Conservation (phyloP, 2,888 invertebrate genomes). For the Adelphocoris suturalis region DNA sequence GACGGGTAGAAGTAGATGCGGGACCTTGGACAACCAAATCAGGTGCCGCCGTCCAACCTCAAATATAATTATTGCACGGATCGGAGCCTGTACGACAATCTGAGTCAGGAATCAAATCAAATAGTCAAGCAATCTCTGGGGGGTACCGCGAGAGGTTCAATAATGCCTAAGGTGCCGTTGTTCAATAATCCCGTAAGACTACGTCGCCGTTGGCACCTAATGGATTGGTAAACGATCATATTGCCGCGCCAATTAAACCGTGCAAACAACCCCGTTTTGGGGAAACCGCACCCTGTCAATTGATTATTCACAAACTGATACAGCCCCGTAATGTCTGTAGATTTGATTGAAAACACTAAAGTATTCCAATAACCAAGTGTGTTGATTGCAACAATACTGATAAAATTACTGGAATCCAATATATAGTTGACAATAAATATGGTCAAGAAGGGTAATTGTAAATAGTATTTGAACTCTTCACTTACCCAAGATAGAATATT, state of each 20-base stretch:
- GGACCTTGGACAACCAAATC: neutral
- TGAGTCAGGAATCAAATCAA: slow-evolving; percentile 29
- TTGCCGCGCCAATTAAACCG: slow-evolving; percentile 29
- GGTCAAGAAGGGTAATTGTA: no score
- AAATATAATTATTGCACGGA: neutral
- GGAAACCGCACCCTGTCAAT: neutral
- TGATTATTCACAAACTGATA: no score
- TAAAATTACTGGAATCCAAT: no score
- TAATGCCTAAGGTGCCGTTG: slow-evolving; percentile 1
- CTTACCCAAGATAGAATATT: no score
- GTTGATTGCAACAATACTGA: no score
- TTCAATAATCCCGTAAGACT: slow-evolving; percentile 39
- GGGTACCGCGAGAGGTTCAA: neutral
- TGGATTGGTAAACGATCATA: slow-evolving; percentile 19
- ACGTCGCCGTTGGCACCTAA: neutral
- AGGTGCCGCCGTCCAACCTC: neutral
- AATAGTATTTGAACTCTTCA: no score
- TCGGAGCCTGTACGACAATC: neutral
- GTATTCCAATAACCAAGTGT: no score
- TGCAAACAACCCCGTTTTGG: neutral
- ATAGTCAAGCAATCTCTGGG: slow-evolving; percentile 27
- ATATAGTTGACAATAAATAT: no score
- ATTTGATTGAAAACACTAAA: no score
- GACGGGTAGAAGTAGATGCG: neutral
- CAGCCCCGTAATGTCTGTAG: no score